Percentiles rank a stretch among this genome's conserved stretches.
These are phyloP conservation scores for Amazona guildingii DNA, from an alignment of 2,113 vertebrate genomes.

Conservation along the genomic window DNA sequence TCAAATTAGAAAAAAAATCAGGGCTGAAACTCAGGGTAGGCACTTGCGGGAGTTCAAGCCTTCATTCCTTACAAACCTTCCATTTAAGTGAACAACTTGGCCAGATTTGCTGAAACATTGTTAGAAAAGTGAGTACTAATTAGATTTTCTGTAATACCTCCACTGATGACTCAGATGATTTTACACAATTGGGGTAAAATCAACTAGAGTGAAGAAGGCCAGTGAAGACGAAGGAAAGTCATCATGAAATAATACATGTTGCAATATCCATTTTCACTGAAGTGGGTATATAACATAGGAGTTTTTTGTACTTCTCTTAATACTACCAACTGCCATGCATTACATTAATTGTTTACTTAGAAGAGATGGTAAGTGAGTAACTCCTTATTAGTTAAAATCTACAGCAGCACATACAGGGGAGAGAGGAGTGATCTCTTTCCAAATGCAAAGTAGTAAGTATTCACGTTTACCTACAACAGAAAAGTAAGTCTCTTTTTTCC, in stretches of 20 bases:
- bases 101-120: not conserved
- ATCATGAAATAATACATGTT: not conserved
- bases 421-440: not conserved
- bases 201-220: not conserved
- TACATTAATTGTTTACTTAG: not conserved
- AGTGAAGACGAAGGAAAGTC: not conserved
- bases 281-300: fast-evolving
- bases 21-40: not conserved
- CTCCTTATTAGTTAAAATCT: not conserved
- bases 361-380: not conserved
- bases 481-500: not conserved
- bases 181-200: not conserved
- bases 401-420: not conserved
- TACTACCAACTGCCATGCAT: not conserved
- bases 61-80: not conserved
- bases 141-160: not conserved
- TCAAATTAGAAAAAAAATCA: not conserved
- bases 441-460: not conserved
- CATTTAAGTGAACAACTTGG: not conserved
- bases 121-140: not conserved
- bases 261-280: not conserved
- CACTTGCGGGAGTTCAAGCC: not conserved
- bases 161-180: not conserved
- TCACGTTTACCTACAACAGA: not conserved
- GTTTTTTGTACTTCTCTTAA: not conserved